Base-by-base conservation (phyloP, 1,140 invertebrate species). In the Zelostemma sp. region DNA sequence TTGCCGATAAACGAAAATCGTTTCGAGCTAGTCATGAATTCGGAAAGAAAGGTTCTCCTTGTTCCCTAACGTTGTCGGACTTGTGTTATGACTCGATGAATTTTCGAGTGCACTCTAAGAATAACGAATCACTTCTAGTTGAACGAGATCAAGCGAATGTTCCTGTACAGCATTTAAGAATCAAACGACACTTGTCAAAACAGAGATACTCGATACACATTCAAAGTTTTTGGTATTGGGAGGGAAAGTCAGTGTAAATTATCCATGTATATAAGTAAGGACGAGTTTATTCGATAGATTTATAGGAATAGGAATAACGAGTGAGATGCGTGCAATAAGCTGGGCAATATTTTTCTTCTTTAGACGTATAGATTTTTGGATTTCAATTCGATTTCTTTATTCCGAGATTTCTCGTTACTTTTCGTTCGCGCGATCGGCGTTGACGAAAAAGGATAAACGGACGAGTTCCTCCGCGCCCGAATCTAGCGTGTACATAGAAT, bases 151-250 rank as follows among this genome's bases (percentile, higher is more conserved):
- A 80, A 83, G 79, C 83, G 80, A 85, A 86, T 85, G 84, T 86
- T 86, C 84, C 84, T 86, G 81, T 83, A 84, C 84, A 85, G 82
- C 84, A 85, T 85, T 85, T 85, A 86, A 85, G 79, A 83, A 86
- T 86, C 81, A 85, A 85, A 85, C 68, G 74, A 80, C 72, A 80
- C 74, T 79, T 77, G 77, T 80, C 75, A 67, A 78, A 14, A 70
- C 53, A 58, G 41, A 61, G 62, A 65, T 70, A 65, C 56, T 73
- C 49, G 41, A 50, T 54, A 72, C 70, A 72, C 60, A 55, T 70
- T 65, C 11, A 38, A 41, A 31, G 70, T 72, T 38, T 76, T 83
- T 80, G 81, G 78, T 83, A 83, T 81, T 79, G 70, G 72, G 79
- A 77, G 77, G 77, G 77, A 82, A 83, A 81, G 76, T 78, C 60